Evolutionary conservation across 35 echinoderm and acorn worm species (phyloP).

Genomic region (Strongylocentrotus purpuratus): DNA sequence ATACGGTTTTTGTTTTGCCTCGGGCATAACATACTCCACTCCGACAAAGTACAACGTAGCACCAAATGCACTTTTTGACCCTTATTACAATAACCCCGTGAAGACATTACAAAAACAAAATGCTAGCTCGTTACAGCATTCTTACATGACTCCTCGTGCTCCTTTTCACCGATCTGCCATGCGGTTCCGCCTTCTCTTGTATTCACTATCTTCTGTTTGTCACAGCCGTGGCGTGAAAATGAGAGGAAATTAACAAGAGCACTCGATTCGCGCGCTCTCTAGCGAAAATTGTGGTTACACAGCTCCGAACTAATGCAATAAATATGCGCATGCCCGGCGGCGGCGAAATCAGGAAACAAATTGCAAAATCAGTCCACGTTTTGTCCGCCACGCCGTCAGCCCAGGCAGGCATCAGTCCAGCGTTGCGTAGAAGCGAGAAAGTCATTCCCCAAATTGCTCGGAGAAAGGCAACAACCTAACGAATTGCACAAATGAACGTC

Average conservation of each 20-base stretch:
- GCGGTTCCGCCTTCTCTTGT: background rate
- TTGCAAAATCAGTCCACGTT: background rate
- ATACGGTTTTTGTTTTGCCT: background rate
- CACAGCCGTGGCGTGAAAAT: conserved; percentile 12
- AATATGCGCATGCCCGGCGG: conserved; percentile 38
- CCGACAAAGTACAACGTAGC: background rate
- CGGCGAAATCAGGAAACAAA: conserved; percentile 17
- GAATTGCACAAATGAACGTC: background rate
- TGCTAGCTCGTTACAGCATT: conserved; percentile 1
- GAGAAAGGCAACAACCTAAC: conserved; percentile 39
- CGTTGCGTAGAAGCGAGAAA: background rate
- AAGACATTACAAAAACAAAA: background rate
- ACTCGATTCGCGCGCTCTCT: background rate
- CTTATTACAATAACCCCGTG: background rate
- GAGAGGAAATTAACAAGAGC: conserved; percentile 19
- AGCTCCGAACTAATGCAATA: conserved; percentile 37
- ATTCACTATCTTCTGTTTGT: conserved; percentile 19
- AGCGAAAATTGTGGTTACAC: conserved; percentile 37
- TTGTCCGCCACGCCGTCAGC: conserved; percentile 35
- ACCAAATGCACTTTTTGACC: background rate
- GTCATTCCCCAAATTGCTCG: conserved; percentile 10
- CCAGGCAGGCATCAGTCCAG: background rate
- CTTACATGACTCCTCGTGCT: conserved; percentile 12
- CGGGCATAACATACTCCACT: background rate
- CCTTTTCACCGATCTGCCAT: background rate